Evolutionary conservation across 1,140 invertebrate species (phyloP), one percentile per base, ranked within the genome.

Genomic region (Cotesia glomerata): DNA sequence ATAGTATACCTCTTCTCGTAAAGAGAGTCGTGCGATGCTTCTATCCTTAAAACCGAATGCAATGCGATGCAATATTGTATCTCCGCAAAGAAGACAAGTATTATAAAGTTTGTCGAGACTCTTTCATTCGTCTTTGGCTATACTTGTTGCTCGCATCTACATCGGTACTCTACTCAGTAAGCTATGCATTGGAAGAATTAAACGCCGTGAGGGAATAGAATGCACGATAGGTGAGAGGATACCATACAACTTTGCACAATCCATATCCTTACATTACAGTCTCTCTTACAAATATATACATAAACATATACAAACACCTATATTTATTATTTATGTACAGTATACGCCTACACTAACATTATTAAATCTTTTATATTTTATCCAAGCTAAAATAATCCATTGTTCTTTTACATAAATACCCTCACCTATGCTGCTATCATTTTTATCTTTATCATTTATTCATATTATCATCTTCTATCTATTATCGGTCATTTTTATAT

Each of bases 201-300:
- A 45, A 45, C 56, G 18, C 18, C 56, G n/a, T 26, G 18, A 26
- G 56, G 16, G 8, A 69, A 68, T 36, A 62, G 69, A 72, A 32
- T 70, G 71, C 63, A 70, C 62, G 72, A 45, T 45, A 75, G 73
- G 63, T 64, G 73, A 58, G 56, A 58, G 56, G 56, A 58, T 58
- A 18, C 56, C 71, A 45, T 26, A 26, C 26, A 74, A 70, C 61
- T 78, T 76, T 76, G 71, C 76, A 64, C 74, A 69, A 76, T 76
- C 72, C 71, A 65, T 62, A 73, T 72, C 69, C 63, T 71, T 61
- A 61, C 61, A 64, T 52, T 62, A 63, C 61, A 58, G 56, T 26
- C 56, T 58, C 56, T 58, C 5, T 26, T 26, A 26, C 26, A 26
- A 26, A 26, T 26, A 26, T 26, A 26, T 26, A 26, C 26, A 26